Evolutionary conservation across 2,113 vertebrate species (phyloP).

Genomic region (Albula goreensis): DNA sequence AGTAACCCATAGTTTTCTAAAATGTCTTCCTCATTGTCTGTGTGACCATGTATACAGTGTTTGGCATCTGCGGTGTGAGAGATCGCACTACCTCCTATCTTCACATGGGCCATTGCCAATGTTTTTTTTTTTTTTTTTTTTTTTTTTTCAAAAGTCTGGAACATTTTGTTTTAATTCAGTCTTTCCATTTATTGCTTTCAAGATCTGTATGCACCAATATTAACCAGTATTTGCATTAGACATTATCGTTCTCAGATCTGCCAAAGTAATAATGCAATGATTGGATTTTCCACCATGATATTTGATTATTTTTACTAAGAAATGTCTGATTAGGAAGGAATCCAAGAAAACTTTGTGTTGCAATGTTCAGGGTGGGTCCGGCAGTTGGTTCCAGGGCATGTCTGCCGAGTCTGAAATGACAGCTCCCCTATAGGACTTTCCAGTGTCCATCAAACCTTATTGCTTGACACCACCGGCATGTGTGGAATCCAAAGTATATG

Average conservation of each 20-base stretch:
- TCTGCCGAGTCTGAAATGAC: slow-evolving; percentile 54
- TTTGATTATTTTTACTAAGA: slow-evolving; percentile 37
- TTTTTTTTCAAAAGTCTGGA: background rate
- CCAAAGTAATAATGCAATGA: slow-evolving; percentile 24
- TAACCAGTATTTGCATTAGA: slow-evolving; percentile 18
- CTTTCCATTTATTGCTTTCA: slow-evolving; percentile 1
- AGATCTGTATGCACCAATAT: background rate
- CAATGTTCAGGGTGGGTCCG: slow-evolving; percentile 29
- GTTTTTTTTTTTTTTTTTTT: too few species aligned
- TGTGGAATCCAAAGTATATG: slow-evolving; percentile 39
- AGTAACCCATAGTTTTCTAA: slow-evolving; percentile 49
- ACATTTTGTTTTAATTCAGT: background rate
- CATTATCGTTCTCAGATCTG: slow-evolving; percentile 34
- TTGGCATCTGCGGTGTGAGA: background rate
- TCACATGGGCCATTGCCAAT: background rate
- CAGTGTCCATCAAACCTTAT: slow-evolving; percentile 41
- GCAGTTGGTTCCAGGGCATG: slow-evolving; percentile 18
- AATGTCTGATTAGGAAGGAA: slow-evolving; percentile 48
- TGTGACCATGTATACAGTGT: slow-evolving; percentile 41
- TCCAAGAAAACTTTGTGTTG: slow-evolving; percentile 58
- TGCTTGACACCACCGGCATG: slow-evolving; percentile 38
- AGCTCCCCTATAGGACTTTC: slow-evolving; percentile 50
- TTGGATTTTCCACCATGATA: background rate
- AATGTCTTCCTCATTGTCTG: slow-evolving; percentile 10
- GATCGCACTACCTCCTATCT: background rate